Conservation (phyloP, 2,797 vertebrate genomes). For the Synaphobranchus kaupii region DNA sequence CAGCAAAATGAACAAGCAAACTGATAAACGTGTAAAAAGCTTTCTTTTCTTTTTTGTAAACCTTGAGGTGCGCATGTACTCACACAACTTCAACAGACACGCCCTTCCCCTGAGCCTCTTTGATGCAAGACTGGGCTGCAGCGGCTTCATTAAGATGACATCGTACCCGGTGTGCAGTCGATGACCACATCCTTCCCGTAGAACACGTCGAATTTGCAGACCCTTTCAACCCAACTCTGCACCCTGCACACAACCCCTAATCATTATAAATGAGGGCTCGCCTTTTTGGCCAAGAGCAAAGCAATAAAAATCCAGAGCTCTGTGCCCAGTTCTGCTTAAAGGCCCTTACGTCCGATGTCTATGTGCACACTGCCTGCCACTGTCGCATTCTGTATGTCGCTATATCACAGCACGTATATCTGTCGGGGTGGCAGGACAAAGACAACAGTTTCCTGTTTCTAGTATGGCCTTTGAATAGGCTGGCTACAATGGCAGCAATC, state of each 20-base stretch:
- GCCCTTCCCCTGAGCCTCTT: background rate
- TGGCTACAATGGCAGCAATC: background rate
- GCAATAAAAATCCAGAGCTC: background rate
- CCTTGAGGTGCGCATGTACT: background rate
- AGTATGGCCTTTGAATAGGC: background rate
- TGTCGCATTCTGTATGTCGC: background rate
- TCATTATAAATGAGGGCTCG: background rate
- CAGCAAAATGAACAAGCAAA: background rate
- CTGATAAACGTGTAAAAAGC: background rate
- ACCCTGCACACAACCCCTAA: background rate
- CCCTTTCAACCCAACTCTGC: background rate
- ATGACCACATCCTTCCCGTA: background rate
- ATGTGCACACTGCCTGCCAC: background rate
- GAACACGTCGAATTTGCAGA: background rate
- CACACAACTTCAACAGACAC: background rate
- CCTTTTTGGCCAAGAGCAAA: background rate
- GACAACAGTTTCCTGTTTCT: background rate
- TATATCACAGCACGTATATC: background rate
- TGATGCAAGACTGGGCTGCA: background rate
- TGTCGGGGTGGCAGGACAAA: background rate
- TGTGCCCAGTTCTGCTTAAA: background rate
- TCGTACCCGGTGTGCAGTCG: background rate
- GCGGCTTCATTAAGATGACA: background rate
- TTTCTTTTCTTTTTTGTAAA: no score
- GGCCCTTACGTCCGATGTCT: background rate